A percentile compares a stretch with the other conserved stretches of the same genome.
Conservation (phyloP, 2,888 invertebrate genomes). For the Meandrusa payeni region DNA sequence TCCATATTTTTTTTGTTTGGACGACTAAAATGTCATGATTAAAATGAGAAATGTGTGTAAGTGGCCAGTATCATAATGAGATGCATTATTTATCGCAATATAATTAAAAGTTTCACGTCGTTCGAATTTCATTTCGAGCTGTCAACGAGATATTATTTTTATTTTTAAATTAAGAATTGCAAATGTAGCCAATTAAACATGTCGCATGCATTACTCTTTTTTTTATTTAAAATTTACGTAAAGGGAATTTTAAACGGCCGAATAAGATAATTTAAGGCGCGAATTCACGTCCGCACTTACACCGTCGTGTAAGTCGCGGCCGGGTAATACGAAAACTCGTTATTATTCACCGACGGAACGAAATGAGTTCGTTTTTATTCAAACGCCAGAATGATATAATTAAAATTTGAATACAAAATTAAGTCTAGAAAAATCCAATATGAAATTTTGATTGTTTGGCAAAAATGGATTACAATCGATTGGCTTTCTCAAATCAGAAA, state of each 20-base stretch:
- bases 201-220: background rate
- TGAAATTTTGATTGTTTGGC: conserved; percentile 46
- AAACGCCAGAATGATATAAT: conserved; percentile 77
- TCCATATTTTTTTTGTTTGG: too few species aligned
- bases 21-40: too few species aligned
- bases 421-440: conserved; percentile 69
- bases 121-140: too few species aligned
- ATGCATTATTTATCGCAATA: too few species aligned
- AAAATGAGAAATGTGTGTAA: too few species aligned
- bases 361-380: conserved; percentile 78
- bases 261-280: background rate
- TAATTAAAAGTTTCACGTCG: too few species aligned
- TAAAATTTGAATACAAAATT: conserved; percentile 79
- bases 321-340: conserved; percentile 56
- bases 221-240: conserved; percentile 3
- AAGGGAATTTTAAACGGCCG: background rate
- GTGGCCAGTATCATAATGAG: too few species aligned
- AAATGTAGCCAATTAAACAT: conserved; percentile 15
- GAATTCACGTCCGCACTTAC: background rate
- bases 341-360: conserved; percentile 70
- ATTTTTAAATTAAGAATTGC: conserved; percentile 9
- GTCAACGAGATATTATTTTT: too few species aligned
- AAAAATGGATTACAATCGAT: conserved; percentile 39
- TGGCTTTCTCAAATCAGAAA: too few species aligned
- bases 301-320: conserved; percentile 42